Base-by-base conservation (phyloP, 2,888 invertebrate genomes). In the Mactromeris polynyma region DNA sequence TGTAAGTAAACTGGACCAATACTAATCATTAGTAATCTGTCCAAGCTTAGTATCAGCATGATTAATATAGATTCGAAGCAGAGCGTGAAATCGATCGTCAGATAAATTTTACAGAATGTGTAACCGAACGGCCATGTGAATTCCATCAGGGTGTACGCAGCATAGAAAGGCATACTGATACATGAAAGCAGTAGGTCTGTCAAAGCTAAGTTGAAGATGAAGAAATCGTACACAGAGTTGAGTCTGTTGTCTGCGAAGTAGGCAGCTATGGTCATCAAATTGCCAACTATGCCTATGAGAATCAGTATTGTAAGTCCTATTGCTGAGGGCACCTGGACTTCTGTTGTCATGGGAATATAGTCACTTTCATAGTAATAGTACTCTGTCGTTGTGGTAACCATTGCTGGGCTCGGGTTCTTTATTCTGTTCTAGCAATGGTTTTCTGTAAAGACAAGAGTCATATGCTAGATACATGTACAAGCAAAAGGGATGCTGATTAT, bases 131-230 rank as follows among this genome's bases (percentile, higher is more conserved):
- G 90, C 95, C 94, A 95, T 31, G 73, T 79, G 36, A 83, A 92
- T 14, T 89, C 88, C 14, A 51, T 69, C 1, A 93, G 31, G 1
- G 93, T 94, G 77, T 93, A 93, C 7, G 91, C 90, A 4, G 93
- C 92, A 81, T 94, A 93, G 69, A 95, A 88, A 0, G 94, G 92
- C 93, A 94, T 93, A 88, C 94, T 95, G 73, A 90, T 89, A 1
- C 84, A n/a, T 0, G 94, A 93, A 6, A 95, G 85, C 0, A 93
- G 78, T 19, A 94, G 81, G 73, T 95, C 95, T 0, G 94, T 90
- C 1, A 94, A 58, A 11, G 94, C 95, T 40, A 95, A 90, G 87
- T 94, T 92, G 38, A 93, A 80, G 38, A 95, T 85, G 88, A 93
- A 95, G 51, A 92, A 87, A 88, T 95, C 94, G 84, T 93, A 92